phyloP scores from a whole-genome alignment of 2,888 invertebrate species.

The Pardosa pseudoannulata region DNA sequence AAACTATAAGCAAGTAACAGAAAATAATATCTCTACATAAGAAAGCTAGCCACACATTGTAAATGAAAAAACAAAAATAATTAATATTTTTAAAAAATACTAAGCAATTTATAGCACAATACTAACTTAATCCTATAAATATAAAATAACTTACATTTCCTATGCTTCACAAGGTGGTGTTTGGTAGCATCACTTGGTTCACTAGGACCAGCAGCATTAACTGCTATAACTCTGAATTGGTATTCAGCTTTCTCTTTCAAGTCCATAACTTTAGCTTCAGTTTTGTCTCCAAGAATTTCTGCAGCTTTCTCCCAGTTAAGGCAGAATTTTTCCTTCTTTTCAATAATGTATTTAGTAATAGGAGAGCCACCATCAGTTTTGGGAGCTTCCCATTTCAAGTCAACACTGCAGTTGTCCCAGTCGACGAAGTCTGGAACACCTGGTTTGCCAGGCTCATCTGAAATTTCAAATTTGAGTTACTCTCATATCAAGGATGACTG shows the following conservation, averaged over 20 bases:
- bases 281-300: conserved; percentile 81
- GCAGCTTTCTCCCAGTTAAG: conserved; percentile 93
- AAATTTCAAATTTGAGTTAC: background rate
- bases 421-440: conserved; percentile 79
- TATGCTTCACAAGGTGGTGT: conserved; percentile 91
- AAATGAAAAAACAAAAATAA: no score
- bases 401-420: conserved; percentile 79
- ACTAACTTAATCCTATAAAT: no score
- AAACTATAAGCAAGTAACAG: no score
- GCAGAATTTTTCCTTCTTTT: conserved; percentile 84
- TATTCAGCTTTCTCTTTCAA: conserved; percentile 93
- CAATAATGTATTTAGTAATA: conserved; percentile 94
- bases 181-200: conserved; percentile 93
- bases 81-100: background rate
- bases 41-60: no score
- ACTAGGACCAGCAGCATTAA: conserved; percentile 94
- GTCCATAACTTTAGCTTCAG: conserved; percentile 83
- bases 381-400: conserved; percentile 93
- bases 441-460: conserved; percentile 79
- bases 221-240: conserved; percentile 92
- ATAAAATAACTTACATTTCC: conserved; percentile 86
- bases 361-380: conserved; percentile 96
- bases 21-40: no score
- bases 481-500: no score
- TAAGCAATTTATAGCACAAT: no score